phyloP scores from a whole-genome alignment of 2,113 vertebrate genomes.

The Myrmophylax atrothorax region DNA sequence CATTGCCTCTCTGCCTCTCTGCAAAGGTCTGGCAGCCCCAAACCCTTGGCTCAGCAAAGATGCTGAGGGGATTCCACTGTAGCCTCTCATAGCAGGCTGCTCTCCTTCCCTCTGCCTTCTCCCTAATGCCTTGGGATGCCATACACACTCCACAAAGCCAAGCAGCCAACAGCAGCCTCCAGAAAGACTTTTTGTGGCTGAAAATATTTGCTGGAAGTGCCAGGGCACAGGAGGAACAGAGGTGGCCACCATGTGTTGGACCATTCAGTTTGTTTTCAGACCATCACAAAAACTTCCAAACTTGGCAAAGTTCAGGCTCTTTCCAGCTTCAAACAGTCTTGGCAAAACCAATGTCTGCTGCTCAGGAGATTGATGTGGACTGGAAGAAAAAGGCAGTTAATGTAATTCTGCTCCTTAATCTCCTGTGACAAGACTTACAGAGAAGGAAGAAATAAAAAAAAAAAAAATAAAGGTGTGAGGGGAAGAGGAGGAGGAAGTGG shows the following conservation, averaged over 20 bases:
- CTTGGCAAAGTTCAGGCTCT: background rate
- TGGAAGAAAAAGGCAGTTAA: background rate
- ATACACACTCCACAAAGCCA: rapidly evolving
- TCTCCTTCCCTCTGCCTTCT: background rate
- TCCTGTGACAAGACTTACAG: background rate
- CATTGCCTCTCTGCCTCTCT: background rate
- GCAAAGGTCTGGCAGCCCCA: background rate
- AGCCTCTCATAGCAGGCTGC: background rate
- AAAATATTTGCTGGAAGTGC: background rate
- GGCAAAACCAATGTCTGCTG: background rate
- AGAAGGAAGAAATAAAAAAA: background rate
- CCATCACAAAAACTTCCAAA: background rate
- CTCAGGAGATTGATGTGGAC: background rate
- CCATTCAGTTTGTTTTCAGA: background rate
- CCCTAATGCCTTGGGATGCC: background rate
- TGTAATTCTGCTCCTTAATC: constrained; percentile 12
- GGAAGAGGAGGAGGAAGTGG: background rate
- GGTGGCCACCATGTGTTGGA: rapidly evolving
- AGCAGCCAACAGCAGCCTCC: background rate
- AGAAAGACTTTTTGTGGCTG: background rate
- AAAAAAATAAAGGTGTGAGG: background rate
- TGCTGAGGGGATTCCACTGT: background rate
- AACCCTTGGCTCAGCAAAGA: background rate
- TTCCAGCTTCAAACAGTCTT: background rate
- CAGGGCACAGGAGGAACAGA: background rate